A percentile compares a stretch with the other conserved stretches of the same genome.
phyloP scores from a whole-genome alignment of 2,888 invertebrate genomes.

The Andrena dorsata region DNA sequence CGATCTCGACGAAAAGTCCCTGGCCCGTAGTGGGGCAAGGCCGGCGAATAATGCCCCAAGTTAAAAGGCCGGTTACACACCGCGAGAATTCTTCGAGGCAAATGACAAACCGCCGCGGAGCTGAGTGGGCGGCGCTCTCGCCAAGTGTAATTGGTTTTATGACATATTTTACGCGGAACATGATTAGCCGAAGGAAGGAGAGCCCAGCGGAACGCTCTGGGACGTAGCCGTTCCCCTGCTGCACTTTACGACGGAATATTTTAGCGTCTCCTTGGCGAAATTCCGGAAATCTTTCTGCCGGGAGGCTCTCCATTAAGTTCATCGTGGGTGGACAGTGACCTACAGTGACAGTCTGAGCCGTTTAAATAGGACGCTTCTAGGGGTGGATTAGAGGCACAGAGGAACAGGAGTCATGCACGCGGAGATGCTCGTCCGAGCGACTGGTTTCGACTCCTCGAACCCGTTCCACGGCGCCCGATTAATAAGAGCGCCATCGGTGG shows the following conservation, averaged over 20 bases:
- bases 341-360: too few species aligned
- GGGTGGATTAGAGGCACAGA: neutral
- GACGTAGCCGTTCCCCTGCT: neutral
- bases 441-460: slow-evolving; percentile 34
- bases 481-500: slow-evolving; percentile 39
- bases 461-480: slow-evolving; percentile 35
- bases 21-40: slow-evolving; percentile 13
- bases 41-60: slow-evolving; percentile 42
- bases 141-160: slow-evolving; percentile 80
- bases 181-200: slow-evolving; percentile 70
- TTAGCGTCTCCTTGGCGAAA: neutral
- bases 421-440: neutral
- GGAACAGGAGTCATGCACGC: neutral
- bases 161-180: slow-evolving; percentile 81
- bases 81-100: slow-evolving; percentile 62
- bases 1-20: slow-evolving; percentile 42
- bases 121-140: slow-evolving; percentile 57
- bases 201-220: neutral
- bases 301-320: neutral
- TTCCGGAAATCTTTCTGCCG: neutral
- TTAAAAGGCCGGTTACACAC: slow-evolving; percentile 69
- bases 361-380: neutral
- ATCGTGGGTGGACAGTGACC: too few species aligned
- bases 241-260: neutral
- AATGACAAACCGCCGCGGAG: slow-evolving; percentile 80